phyloP scores from a whole-genome alignment of 2,797 vertebrate species.

The Gymnothorax reevesii region DNA sequence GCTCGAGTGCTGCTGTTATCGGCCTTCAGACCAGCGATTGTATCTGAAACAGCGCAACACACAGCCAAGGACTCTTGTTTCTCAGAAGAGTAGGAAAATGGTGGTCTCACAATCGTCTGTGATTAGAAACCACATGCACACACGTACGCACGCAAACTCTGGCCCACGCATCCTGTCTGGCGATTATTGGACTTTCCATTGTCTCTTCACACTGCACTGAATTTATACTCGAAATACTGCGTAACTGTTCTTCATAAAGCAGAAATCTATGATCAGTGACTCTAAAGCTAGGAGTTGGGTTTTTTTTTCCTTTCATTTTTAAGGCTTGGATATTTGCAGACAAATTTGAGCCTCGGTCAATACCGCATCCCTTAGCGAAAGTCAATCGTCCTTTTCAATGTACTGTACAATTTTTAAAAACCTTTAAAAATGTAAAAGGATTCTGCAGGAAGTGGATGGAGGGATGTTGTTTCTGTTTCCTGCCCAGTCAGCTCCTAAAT shows the following conservation, averaged over 20 bases:
- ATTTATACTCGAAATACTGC: no score
- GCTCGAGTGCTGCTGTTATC: slow-evolving; percentile 1
- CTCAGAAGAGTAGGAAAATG: background rate
- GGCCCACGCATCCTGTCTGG: background rate
- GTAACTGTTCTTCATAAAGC: background rate
- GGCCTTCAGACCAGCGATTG: background rate
- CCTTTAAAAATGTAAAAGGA: background rate
- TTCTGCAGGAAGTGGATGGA: no score
- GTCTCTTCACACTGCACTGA: background rate
- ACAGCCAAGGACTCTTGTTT: background rate
- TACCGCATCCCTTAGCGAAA: background rate
- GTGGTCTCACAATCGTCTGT: background rate
- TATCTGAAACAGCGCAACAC: background rate
- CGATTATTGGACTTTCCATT: background rate
- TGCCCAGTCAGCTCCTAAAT: no score
- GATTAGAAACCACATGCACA: background rate
- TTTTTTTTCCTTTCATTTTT: background rate
- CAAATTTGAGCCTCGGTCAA: background rate
- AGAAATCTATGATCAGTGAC: background rate
- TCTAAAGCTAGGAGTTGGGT: background rate
- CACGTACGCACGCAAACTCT: background rate
- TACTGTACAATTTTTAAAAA: background rate
- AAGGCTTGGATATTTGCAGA: background rate
- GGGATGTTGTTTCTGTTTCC: no score
- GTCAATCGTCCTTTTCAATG: background rate